phyloP scores from a whole-genome alignment of 2,113 vertebrate species.

The Onychostoma macrolepis region DNA sequence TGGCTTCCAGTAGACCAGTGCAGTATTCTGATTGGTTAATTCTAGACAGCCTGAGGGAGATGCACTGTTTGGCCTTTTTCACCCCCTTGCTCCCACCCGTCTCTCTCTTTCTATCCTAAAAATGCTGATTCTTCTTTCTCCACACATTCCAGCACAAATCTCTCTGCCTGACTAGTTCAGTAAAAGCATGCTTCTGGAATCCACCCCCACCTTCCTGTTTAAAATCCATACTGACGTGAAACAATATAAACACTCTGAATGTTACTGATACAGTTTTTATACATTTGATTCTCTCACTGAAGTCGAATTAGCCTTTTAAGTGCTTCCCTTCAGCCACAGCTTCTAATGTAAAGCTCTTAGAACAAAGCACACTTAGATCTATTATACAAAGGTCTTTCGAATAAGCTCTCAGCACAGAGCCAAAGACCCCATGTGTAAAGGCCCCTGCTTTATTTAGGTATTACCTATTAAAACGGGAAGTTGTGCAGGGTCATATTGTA shows the following conservation, averaged over 20 bases:
- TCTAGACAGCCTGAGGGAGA: not conserved
- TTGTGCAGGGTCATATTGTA: not conserved
- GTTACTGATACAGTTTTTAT: not conserved
- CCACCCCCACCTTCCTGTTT: conserved; percentile 38
- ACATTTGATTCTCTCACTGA: not conserved
- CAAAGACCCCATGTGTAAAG: not conserved
- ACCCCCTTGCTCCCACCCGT: not conserved
- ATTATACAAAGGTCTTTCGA: not conserved
- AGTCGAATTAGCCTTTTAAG: not conserved
- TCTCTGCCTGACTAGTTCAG: conserved; percentile 30
- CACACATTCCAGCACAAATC: conserved; percentile 63
- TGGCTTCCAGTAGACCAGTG: not conserved
- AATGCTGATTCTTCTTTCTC: conserved; percentile 54
- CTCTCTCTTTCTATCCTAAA: conserved; percentile 10
- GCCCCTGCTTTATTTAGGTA: not conserved
- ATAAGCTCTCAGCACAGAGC: not conserved
- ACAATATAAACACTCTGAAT: conserved; percentile 15
- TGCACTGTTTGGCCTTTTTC: not conserved
- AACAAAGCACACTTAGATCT: not conserved
- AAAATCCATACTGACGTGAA: not conserved
- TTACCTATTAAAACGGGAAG: not conserved
- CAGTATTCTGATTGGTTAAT: conserved; percentile 34
- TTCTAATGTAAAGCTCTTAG: conserved; percentile 3
- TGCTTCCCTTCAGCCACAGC: not conserved
- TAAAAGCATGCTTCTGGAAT: conserved; percentile 51